Conservation (phyloP, 23 tunicate genomes). For the Styela clava region DNA sequence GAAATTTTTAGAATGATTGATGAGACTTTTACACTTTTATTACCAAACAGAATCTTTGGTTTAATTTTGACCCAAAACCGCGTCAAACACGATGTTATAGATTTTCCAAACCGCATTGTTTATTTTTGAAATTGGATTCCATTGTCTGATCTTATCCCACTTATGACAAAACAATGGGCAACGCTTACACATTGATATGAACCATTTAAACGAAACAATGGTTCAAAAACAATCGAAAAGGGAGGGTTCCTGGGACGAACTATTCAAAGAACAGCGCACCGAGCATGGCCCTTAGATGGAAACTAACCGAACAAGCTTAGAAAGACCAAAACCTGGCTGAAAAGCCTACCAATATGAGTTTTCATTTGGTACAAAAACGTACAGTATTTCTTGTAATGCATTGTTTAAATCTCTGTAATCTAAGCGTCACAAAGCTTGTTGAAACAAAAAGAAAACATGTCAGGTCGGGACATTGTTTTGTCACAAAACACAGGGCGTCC, state of each 20-base stretch:
- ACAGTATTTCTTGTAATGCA: not conserved
- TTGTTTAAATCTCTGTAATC: not conserved
- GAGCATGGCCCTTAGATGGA: no score
- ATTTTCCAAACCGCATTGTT: not conserved
- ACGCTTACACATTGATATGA: constrained; percentile 5
- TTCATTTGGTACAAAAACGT: no score
- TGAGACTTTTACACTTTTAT: no score
- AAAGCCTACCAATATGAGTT: no score
- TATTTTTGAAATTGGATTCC: constrained; percentile 1
- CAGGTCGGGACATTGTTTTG: not conserved
- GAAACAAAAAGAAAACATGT: not conserved
- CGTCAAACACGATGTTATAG: not conserved
- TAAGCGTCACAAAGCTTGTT: not conserved
- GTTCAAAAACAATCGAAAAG: not conserved
- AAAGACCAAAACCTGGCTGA: no score
- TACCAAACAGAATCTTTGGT: no score
- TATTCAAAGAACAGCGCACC: no score
- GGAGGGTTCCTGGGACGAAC: constrained; percentile 3
- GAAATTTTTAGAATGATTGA: no score
- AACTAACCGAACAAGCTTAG: no score
- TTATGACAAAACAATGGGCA: constrained; percentile 10
- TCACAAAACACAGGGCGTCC: not conserved
- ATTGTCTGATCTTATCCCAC: not conserved
- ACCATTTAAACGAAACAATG: constrained; percentile 16
- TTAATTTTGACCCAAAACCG: not conserved